Percentiles rank a stretch among this genome's conserved stretches.
phyloP scores from a whole-genome alignment of 1,140 invertebrate species.

The Ganaspis sp. region DNA sequence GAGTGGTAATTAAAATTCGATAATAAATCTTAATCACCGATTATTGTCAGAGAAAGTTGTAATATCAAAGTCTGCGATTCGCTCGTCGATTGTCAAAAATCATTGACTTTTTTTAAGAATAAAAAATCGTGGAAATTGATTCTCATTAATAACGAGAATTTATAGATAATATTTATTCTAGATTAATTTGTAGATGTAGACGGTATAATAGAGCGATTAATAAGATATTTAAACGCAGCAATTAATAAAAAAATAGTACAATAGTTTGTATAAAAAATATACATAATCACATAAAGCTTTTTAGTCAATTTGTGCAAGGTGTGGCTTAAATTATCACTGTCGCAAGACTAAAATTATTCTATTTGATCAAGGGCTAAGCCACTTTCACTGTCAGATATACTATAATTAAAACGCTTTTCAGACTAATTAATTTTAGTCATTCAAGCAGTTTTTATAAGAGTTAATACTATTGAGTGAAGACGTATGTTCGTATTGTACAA shows the following conservation, averaged over 20 bases:
- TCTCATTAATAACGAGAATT: too few species aligned
- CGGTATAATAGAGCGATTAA: background rate
- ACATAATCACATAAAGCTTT: conserved; percentile 21
- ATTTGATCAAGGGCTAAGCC: conserved; percentile 60
- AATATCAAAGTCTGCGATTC: background rate
- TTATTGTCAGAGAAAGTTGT: conserved; percentile 24
- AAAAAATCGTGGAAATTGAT: background rate
- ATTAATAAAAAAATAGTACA: background rate
- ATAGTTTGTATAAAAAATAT: conserved; percentile 33
- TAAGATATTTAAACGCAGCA: background rate
- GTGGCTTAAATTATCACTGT: conserved; percentile 27
- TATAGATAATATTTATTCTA: too few species aligned
- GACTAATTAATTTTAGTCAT: conserved; percentile 8
- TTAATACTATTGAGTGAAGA: conserved; percentile 65
- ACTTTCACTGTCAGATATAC: conserved; percentile 49
- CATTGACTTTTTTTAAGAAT: too few species aligned
- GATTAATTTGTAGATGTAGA: too few species aligned
- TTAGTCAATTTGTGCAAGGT: conserved; percentile 25
- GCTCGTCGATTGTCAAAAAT: background rate
- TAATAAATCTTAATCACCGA: conserved; percentile 8
- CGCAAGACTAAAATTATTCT: conserved; percentile 38
- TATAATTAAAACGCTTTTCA: conserved; percentile 48
- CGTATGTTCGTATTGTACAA: conserved; percentile 60
- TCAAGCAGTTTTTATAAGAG: conserved; percentile 42
- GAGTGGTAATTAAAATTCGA: background rate